Evolutionary conservation across 2,888 invertebrate species (phyloP), one percentile per base, ranked within the genome.

Genomic region (Galerucella calmariensis): DNA sequence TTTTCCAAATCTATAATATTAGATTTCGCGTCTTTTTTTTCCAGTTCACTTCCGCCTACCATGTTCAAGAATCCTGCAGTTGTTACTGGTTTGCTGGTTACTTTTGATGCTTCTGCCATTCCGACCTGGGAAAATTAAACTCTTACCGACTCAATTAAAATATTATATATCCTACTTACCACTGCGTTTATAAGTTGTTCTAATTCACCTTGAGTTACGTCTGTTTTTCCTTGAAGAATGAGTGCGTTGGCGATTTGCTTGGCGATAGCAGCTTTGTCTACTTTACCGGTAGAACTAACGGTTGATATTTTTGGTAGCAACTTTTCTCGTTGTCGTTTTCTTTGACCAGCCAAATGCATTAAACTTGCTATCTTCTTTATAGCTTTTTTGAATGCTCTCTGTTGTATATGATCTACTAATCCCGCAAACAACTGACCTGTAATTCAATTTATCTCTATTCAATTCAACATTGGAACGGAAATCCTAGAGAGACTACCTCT

Each of bases 151-250:
- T 11, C 1, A 16, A 20, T 11, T 58, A 20, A 2, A 16, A 58
- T 58, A 12, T 48, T 48, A 48, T 14, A 14, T 53, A 53, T 56
- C 3, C 6, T 20, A 79, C 92, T 89, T 69, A 94, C 92, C 63
- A 95, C 95, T 14, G 95, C 92, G 81, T 94, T 94, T 46, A 95
- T 93, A 0, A 96, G 88, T 77, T 93, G 92, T 81, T 95, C 94
- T 76, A 96, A 88, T 83, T 96, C 95, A 68, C 91, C 92, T 69
- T 94, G 92, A 5, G 94, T 92, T 8, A 96, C 93, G 86, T 95
- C 93, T 0, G 94, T 93, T 85, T 94, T 92, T 63, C 95, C 95
- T 86, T 95, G 94, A 20, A 92, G 91, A 11, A 95, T 89, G 58
- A 96, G 88, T 1, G 94, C 94, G 44, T 92, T 92, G 0, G 96